phyloP scores from a whole-genome alignment of 2,888 invertebrate genomes.

The Acanthosepion lycidas region DNA sequence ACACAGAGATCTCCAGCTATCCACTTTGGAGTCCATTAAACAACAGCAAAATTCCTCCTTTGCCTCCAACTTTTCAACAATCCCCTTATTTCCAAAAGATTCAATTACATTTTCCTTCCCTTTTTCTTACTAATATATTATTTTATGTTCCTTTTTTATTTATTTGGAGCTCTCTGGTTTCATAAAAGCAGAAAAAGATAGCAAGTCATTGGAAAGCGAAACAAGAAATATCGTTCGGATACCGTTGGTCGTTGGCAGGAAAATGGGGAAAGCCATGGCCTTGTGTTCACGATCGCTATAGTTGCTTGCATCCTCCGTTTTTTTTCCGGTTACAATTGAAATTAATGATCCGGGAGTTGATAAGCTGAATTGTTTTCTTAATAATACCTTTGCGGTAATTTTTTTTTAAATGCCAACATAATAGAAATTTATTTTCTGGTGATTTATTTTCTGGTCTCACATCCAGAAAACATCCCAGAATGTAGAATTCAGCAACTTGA shows the following conservation, averaged over 20 bases:
- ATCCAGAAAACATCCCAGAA: neutral
- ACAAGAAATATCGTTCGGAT: neutral
- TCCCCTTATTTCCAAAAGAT: slow-evolving; percentile 33
- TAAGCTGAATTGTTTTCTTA: slow-evolving; percentile 21
- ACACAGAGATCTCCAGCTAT: neutral
- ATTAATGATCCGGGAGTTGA: neutral
- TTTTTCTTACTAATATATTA: neutral
- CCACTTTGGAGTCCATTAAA: neutral
- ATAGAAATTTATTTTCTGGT: neutral
- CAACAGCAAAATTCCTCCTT: neutral
- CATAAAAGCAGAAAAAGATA: neutral
- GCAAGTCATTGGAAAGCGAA: neutral
- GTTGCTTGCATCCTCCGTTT: neutral
- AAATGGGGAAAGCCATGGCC: neutral
- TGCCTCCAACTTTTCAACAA: neutral
- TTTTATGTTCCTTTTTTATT: neutral
- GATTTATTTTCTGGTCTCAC: neutral
- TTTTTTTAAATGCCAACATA: neutral
- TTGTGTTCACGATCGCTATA: neutral
- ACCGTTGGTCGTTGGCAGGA: neutral
- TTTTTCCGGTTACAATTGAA: neutral
- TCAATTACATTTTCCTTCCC: neutral
- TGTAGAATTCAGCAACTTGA: neutral
- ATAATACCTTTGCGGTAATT: neutral
- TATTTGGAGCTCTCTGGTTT: neutral